Conservation (phyloP, 2,113 vertebrate genomes). For the Ctenomys sociabilis region DNA sequence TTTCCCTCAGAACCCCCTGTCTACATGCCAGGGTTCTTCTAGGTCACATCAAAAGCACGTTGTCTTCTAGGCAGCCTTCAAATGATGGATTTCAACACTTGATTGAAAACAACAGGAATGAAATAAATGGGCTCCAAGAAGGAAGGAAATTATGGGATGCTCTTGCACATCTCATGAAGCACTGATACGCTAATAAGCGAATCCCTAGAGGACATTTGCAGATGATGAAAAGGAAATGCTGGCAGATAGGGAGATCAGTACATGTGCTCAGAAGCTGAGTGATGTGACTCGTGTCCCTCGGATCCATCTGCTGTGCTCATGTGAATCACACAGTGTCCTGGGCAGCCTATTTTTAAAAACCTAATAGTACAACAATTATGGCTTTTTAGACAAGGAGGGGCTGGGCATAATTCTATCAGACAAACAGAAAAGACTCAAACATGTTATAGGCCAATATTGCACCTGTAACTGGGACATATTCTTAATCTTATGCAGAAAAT, state of each 20-base stretch:
- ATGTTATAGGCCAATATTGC: not conserved
- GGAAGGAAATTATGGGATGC: constrained; percentile 29
- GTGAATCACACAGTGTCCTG: constrained; percentile 67
- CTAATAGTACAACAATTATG: constrained; percentile 3
- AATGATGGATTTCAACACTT: constrained; percentile 33
- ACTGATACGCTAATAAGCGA: constrained; percentile 48
- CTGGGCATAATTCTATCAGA: not conserved
- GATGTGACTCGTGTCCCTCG: constrained; percentile 59
- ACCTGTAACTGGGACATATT: not conserved
- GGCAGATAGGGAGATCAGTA: constrained; percentile 48
- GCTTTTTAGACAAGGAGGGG: constrained; percentile 6
- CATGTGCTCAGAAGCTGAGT: constrained; percentile 57
- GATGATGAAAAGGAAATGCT: constrained; percentile 44
- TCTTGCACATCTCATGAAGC: not conserved
- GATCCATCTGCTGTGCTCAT: constrained; percentile 70
- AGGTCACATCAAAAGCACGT: constrained; percentile 37
- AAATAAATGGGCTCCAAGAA: constrained; percentile 38
- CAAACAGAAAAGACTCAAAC: constrained; percentile 33
- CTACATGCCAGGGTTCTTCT: not conserved
- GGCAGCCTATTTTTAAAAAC: constrained; percentile 71
- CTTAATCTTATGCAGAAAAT: constrained; percentile 17
- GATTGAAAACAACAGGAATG: not conserved
- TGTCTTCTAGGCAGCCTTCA: constrained; percentile 41
- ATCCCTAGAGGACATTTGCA: constrained; percentile 47
- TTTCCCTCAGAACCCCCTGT: not conserved